Base-by-base conservation (phyloP, 2,888 invertebrate genomes). In the Spodoptera exigua region DNA sequence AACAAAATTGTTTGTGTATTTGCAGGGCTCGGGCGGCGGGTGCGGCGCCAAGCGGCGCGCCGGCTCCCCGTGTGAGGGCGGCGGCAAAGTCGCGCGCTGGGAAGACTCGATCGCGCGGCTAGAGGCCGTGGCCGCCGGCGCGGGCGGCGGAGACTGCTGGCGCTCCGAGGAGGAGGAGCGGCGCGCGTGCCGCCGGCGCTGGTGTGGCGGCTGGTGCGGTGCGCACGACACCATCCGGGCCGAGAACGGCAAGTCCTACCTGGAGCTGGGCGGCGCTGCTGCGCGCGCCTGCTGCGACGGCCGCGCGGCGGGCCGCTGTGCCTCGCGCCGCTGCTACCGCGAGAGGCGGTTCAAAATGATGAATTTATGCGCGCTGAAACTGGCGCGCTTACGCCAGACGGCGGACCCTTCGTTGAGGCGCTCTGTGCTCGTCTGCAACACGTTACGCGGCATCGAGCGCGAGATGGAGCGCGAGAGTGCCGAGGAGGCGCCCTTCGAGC, bases 371-470 rank as follows among this genome's bases (percentile, higher is more conserved):
- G 98, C 98, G 96, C 96, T 97, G 89, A 99, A 99, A 92, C 94
- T 99, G 74, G 97, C 97, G 84, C 95, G 97, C 80, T 97, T 97
- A 83, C 96, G 98, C 55, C 98, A 98, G 89, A 97, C 97, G 76
- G 97, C 98, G 56, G 98, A 98, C 88, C 98, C 98, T 41, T 97
- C 98, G 65, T 94, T 99, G 61, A 96, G 98, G 80, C 96, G 98
- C 68, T 98, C 98, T 46, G 98, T 99, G 85, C 96, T 99, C 67
- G 98, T 99, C 82, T 98, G 98, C 95, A 98, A 98, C 91, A 98
- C 98, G 57, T 89, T 98, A 72, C 96, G 98, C 86, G 96, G 96
- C 87, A 96, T 98, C 84, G 98, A 98, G 91, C 95, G 97, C 56
- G 98, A 98, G 92, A 97, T 98, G 95, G 98, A 98, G 88, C 93